Evolutionary conservation across 2,888 invertebrate species (phyloP).

Genomic region (Rotaria sp.): DNA sequence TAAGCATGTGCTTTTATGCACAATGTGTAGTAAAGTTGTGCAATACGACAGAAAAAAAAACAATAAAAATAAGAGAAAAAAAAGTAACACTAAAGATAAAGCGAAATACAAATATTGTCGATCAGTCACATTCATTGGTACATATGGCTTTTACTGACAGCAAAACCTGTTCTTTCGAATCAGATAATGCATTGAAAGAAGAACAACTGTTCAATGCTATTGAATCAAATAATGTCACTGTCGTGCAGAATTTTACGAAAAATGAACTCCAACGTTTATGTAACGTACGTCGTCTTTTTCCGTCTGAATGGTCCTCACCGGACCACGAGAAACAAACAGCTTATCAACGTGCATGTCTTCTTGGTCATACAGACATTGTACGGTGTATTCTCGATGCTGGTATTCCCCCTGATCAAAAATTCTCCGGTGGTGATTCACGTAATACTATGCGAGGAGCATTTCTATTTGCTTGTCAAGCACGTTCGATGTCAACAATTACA

Average conservation of each 20-base stretch:
- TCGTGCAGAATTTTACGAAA: neutral
- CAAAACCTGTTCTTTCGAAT: neutral
- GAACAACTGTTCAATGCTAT: neutral
- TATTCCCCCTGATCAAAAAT: neutral
- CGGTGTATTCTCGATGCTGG: neutral
- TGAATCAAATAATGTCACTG: neutral
- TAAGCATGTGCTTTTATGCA: too few species aligned
- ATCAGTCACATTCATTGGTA: too few species aligned
- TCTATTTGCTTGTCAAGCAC: neutral
- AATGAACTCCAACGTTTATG: neutral
- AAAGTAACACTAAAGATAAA: too few species aligned
- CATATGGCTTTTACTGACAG: too few species aligned
- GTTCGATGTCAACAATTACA: neutral
- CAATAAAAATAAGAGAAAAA: too few species aligned
- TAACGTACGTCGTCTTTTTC: neutral
- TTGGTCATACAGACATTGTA: neutral
- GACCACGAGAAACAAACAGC: neutral
- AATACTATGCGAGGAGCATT: neutral
- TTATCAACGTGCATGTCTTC: constrained; percentile 20
- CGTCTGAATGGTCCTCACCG: neutral
- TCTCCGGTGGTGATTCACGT: neutral
- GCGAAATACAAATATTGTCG: too few species aligned
- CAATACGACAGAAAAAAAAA: too few species aligned
- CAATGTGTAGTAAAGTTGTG: too few species aligned
- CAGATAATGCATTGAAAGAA: neutral